Conservation (phyloP, 2,797 vertebrate species). For the Orientallactaga sibirica region DNA sequence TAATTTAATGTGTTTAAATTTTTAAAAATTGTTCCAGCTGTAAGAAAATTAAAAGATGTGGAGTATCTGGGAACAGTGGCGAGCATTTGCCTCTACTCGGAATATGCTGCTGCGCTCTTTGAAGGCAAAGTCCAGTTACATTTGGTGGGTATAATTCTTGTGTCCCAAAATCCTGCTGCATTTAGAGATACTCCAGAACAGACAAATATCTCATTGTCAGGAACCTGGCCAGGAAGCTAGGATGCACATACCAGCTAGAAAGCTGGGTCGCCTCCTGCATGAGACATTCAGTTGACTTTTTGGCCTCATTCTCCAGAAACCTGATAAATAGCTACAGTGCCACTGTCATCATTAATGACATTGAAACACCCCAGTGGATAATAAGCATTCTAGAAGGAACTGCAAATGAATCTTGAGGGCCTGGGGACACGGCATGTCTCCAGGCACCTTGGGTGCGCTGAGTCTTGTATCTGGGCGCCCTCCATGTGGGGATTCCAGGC, state of each 20-base stretch:
- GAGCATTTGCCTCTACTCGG: conserved; percentile 94
- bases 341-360: not conserved
- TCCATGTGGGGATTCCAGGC: not conserved
- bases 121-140: conserved; percentile 98
- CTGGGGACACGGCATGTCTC: not conserved
- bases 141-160: conserved; percentile 90
- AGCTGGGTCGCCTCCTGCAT: not conserved
- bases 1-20: conserved; percentile 29
- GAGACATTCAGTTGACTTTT: not conserved
- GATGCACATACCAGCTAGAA: not conserved
- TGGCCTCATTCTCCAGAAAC: not conserved
- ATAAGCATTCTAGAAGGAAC: not conserved
- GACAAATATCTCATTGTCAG: not conserved
- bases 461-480: not conserved
- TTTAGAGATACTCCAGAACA: not conserved
- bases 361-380: not conserved
- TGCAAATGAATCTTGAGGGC: not conserved
- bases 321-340: not conserved
- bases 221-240: not conserved
- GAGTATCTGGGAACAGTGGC: conserved; percentile 97
- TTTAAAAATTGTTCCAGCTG: conserved; percentile 87
- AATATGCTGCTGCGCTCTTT: conserved; percentile 97
- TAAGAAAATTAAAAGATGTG: conserved; percentile 94
- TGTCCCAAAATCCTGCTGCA: not conserved
- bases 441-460: not conserved